These are phyloP conservation scores for Argopecten irradians DNA, from an alignment of 1,140 invertebrate genomes.

Conservation along the genomic window DNA sequence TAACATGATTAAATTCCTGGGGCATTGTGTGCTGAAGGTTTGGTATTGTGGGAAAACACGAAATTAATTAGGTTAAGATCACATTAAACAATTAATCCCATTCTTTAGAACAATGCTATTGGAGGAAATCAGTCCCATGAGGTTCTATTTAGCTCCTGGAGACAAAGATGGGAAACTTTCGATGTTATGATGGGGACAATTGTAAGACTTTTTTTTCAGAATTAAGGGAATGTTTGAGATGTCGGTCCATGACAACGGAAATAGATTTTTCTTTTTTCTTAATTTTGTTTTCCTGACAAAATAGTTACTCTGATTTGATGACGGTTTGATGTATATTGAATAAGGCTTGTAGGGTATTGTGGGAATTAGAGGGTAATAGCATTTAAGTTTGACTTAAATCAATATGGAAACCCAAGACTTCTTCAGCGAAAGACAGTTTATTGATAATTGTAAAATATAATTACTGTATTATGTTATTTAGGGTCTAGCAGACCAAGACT, in stretches of 20 bases:
- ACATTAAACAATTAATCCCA: background rate
- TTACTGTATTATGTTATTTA: too few species aligned
- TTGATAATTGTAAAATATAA: too few species aligned
- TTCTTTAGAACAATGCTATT: background rate
- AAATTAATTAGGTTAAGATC: background rate
- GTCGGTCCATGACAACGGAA: background rate
- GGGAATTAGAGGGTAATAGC: too few species aligned
- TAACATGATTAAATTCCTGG: background rate
- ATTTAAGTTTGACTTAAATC: too few species aligned
- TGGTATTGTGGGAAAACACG: background rate
- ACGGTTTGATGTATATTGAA: background rate
- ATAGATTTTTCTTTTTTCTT: background rate
- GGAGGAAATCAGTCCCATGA: background rate
- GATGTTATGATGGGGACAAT: background rate
- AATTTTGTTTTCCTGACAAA: background rate
- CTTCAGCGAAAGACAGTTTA: too few species aligned
- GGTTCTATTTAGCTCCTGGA: background rate
- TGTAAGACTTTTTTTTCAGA: too few species aligned
- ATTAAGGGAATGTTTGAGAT: background rate
- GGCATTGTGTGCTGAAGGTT: background rate
- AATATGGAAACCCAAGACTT: too few species aligned
- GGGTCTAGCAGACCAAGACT: too few species aligned
- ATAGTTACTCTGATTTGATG: background rate
- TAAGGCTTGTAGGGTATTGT: too few species aligned
- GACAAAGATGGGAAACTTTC: background rate